Percentiles rank a stretch among this genome's conserved stretches.
Conservation (phyloP, 2,113 vertebrate species). For the Columbina picui region DNA sequence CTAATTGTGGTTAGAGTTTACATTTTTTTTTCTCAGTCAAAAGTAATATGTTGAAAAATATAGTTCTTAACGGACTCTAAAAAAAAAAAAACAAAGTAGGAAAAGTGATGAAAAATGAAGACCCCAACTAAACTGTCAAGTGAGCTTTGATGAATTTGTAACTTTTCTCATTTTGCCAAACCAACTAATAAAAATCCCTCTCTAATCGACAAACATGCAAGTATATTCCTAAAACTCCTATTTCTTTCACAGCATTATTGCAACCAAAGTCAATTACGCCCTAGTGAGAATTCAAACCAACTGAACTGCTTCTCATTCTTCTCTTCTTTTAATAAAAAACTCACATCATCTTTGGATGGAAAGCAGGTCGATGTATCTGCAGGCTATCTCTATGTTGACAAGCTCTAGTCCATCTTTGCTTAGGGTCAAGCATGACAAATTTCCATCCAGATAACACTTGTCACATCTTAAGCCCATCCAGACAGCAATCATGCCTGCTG, state of each 20-base stretch:
- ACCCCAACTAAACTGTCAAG: background rate
- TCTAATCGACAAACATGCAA: background rate
- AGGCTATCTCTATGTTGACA: background rate
- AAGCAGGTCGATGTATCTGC: background rate
- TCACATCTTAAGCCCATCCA: slow-evolving; percentile 42
- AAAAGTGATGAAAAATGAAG: background rate
- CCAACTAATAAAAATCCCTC: background rate
- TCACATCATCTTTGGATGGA: background rate
- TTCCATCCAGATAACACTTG: slow-evolving; percentile 47
- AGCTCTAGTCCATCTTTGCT: slow-evolving; percentile 25
- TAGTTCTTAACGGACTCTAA: background rate
- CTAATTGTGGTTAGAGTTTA: background rate
- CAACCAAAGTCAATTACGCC: background rate
- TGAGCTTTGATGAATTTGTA: background rate
- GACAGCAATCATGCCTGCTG: slow-evolving; percentile 18
- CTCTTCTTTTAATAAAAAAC: background rate
- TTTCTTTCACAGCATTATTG: background rate
- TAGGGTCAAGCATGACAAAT: slow-evolving; percentile 53
- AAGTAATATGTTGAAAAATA: background rate
- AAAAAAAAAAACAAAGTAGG: background rate
- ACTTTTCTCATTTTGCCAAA: background rate
- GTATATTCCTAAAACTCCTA: background rate
- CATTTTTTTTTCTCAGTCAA: background rate
- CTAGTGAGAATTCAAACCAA: background rate
- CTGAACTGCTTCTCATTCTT: background rate